Evolutionary conservation across 2,113 vertebrate species (phyloP).

Genomic region (Fregetta grallaria): DNA sequence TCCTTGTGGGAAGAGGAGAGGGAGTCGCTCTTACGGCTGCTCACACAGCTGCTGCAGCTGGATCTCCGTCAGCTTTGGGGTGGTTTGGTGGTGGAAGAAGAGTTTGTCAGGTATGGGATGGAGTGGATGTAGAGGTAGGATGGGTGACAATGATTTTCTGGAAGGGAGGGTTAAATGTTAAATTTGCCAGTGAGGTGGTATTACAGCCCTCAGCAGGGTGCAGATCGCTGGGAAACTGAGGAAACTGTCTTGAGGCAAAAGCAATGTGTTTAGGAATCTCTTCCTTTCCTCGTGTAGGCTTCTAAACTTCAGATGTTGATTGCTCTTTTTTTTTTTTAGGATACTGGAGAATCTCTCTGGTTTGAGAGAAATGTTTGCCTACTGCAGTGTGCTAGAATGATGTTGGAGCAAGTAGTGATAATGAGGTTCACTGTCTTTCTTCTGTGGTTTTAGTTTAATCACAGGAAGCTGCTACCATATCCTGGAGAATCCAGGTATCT

Average conservation of each 20-base stretch:
- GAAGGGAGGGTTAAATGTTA: not conserved
- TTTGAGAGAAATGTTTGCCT: not conserved
- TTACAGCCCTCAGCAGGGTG: not conserved
- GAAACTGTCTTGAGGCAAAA: not conserved
- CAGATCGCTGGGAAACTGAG: not conserved
- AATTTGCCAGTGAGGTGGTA: not conserved
- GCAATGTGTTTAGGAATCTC: fast-evolving
- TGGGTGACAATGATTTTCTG: not conserved
- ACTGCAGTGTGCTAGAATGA: not conserved
- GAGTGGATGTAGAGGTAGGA: not conserved
- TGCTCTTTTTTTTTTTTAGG: not conserved
- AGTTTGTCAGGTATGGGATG: slow-evolving; percentile 84
- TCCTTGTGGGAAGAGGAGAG: slow-evolving; percentile 88
- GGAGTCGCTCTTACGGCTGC: slow-evolving; percentile 77
- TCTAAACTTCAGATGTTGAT: not conserved
- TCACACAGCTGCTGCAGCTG: slow-evolving; percentile 89
- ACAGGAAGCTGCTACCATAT: slow-evolving; percentile 91
- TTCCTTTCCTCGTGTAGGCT: fast-evolving
- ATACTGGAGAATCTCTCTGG: not conserved
- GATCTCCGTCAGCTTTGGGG: slow-evolving; percentile 88
- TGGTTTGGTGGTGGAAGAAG: slow-evolving; percentile 87
- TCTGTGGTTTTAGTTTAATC: slow-evolving; percentile 79
- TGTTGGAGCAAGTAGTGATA: not conserved
- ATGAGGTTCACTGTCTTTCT: not conserved
- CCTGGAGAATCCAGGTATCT: slow-evolving; percentile 88